phyloP scores from a whole-genome alignment of 2,888 invertebrate genomes.

The Mesochorus sp. region DNA sequence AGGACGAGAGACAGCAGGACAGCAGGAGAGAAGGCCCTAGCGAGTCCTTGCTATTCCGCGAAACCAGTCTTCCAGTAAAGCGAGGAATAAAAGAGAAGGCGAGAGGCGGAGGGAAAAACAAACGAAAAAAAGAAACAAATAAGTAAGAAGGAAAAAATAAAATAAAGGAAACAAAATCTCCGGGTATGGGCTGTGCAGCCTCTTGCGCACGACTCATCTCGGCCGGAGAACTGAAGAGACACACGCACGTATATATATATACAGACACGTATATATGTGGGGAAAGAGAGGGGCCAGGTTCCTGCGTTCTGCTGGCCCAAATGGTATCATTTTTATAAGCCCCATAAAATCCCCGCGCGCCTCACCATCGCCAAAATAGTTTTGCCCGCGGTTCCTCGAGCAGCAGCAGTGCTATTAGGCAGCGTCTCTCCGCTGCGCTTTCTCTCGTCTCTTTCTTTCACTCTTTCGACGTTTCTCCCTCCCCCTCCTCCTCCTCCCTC shows the following conservation, averaged over 20 bases:
- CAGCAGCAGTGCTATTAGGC: slow-evolving; percentile 67
- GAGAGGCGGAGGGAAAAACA: slow-evolving; percentile 30
- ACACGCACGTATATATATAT: slow-evolving; percentile 28
- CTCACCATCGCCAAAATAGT: slow-evolving; percentile 66
- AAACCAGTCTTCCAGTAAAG: slow-evolving; percentile 63
- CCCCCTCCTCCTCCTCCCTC: slow-evolving; percentile 10
- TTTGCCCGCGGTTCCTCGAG: slow-evolving; percentile 63
- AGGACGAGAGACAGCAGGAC: slow-evolving; percentile 16
- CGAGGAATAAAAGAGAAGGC: slow-evolving; percentile 59
- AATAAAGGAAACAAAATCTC: slow-evolving; percentile 38
- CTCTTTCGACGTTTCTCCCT: slow-evolving; percentile 31
- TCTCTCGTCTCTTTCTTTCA: slow-evolving; percentile 15
- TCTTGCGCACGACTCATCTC: slow-evolving; percentile 59
- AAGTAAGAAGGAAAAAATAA: slow-evolving; percentile 26
- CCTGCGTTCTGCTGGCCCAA: slow-evolving; percentile 52
- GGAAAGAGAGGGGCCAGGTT: slow-evolving; percentile 30
- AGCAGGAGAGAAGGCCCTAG: slow-evolving; percentile 35
- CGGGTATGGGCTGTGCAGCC: slow-evolving; percentile 46
- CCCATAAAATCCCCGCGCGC: slow-evolving; percentile 74
- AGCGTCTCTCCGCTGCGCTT: slow-evolving; percentile 32
- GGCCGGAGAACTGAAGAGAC: slow-evolving; percentile 27
- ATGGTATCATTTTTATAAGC: slow-evolving; percentile 79
- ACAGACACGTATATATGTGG: neutral
- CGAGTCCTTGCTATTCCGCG: slow-evolving; percentile 60
- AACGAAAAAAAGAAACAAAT: slow-evolving; percentile 21